Percentiles rank a stretch among this genome's conserved stretches.
Evolutionary conservation across 2,113 vertebrate species (phyloP).

Genomic region (Planiliza haematocheilus): DNA sequence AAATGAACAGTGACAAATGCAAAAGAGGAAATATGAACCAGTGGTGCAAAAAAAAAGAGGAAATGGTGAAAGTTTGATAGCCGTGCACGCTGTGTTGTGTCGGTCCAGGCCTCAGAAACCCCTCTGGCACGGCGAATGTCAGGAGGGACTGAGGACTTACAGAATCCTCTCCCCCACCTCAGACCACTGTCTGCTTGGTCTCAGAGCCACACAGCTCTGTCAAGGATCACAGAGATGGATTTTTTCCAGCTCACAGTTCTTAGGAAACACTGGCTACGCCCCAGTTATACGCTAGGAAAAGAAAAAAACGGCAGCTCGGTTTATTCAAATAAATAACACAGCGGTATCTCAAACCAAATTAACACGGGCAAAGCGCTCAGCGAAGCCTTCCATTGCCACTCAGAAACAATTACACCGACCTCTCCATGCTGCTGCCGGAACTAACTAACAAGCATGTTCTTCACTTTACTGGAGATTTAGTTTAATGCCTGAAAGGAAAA

Average conservation of each 20-base stretch:
- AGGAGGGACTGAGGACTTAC: constrained; percentile 34
- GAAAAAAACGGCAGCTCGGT: background rate
- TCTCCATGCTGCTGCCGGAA: too few species aligned
- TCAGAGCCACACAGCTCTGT: constrained; percentile 51
- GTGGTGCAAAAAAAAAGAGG: constrained; percentile 24
- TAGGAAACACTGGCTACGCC: too few species aligned
- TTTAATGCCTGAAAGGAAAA: too few species aligned
- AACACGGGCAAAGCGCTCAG: background rate
- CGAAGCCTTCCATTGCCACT: background rate
- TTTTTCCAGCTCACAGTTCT: constrained; percentile 15
- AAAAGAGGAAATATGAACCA: constrained; percentile 37
- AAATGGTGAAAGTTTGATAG: constrained; percentile 38
- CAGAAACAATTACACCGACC: too few species aligned
- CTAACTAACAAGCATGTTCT: too few species aligned
- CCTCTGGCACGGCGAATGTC: constrained; percentile 20
- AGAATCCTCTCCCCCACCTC: constrained; percentile 37
- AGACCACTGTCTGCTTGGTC: constrained; percentile 31
- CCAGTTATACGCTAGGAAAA: background rate
- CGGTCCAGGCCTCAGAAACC: constrained; percentile 42
- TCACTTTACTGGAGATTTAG: too few species aligned
- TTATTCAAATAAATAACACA: background rate
- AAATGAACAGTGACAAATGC: constrained; percentile 22
- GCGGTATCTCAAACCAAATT: background rate
- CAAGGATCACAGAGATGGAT: constrained; percentile 41
- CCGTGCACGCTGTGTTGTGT: background rate